phyloP scores from a whole-genome alignment of 1,140 invertebrate species.

The Galleria mellonella region DNA sequence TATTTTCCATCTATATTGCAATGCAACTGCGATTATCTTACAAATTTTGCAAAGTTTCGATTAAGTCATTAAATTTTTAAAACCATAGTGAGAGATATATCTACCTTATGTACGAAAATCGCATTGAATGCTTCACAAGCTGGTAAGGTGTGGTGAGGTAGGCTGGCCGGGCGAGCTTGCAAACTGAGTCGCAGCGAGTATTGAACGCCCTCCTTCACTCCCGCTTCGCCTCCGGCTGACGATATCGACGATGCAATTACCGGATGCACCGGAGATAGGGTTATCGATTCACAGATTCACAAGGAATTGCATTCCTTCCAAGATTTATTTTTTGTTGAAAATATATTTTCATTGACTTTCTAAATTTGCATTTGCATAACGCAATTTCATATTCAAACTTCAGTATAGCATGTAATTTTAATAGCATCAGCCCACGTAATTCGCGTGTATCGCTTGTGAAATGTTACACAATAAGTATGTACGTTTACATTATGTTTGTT shows the following conservation, averaged over 20 bases:
- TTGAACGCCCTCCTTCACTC: constrained; percentile 8
- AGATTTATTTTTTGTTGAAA: constrained; percentile 1
- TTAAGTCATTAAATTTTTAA: too few species aligned
- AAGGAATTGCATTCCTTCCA: not conserved
- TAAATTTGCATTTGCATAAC: not conserved
- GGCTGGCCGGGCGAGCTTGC: not conserved
- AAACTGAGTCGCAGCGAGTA: constrained; percentile 2
- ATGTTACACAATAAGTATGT: too few species aligned
- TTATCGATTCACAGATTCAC: constrained; percentile 7
- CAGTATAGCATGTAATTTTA: too few species aligned
- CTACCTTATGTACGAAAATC: constrained; percentile 49
- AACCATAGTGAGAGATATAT: too few species aligned
- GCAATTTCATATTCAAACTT: not conserved
- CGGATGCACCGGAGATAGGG: constrained; percentile 5
- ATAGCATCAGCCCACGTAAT: too few species aligned
- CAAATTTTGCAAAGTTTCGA: too few species aligned
- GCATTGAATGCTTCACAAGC: constrained; percentile 43
- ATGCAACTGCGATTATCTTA: too few species aligned
- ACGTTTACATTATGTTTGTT: too few species aligned
- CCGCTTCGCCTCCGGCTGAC: constrained; percentile 6
- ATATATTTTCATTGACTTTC: not conserved
- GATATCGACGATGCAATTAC: constrained; percentile 20
- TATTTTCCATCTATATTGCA: too few species aligned
- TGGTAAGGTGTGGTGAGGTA: not conserved
- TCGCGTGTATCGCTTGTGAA: too few species aligned